These are phyloP conservation scores for Sebastes ruberrimus DNA, from an alignment of 2,797 vertebrate genomes.

Conservation along the genomic window DNA sequence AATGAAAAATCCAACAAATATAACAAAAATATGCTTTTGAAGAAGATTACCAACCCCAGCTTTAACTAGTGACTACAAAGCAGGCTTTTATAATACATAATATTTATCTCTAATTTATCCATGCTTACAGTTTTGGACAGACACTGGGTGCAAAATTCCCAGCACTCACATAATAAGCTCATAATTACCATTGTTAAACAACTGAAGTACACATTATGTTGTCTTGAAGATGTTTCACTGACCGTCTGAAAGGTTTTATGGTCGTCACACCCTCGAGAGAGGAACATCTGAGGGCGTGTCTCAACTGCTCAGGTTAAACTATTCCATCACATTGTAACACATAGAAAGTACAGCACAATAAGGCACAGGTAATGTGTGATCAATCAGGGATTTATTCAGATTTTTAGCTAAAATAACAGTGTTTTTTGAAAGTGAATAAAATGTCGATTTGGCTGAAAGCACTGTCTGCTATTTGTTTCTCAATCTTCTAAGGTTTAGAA, in stretches of 20 bases:
- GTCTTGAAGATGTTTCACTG: neutral
- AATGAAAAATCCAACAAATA: too few species aligned
- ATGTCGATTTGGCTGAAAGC: neutral
- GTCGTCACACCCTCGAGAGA: neutral
- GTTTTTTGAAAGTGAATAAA: neutral
- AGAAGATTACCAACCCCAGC: neutral
- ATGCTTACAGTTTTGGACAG: neutral
- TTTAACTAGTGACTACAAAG: neutral
- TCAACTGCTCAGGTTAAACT: neutral
- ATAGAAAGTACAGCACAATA: neutral
- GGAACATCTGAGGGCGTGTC: neutral
- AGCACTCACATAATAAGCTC: neutral
- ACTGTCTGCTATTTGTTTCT: neutral
- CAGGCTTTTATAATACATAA: neutral
- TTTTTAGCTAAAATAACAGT: neutral
- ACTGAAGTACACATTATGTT: neutral
- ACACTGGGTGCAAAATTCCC: neutral
- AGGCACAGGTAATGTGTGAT: neutral
- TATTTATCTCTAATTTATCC: neutral
- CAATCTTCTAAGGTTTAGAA: neutral
- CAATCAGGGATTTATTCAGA: neutral
- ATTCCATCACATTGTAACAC: neutral
- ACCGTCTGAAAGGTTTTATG: neutral
- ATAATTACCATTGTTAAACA: neutral
- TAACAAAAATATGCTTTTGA: neutral